Conservation (phyloP, 2,113 vertebrate genomes). For the Gasterosteus aculeatus region DNA sequence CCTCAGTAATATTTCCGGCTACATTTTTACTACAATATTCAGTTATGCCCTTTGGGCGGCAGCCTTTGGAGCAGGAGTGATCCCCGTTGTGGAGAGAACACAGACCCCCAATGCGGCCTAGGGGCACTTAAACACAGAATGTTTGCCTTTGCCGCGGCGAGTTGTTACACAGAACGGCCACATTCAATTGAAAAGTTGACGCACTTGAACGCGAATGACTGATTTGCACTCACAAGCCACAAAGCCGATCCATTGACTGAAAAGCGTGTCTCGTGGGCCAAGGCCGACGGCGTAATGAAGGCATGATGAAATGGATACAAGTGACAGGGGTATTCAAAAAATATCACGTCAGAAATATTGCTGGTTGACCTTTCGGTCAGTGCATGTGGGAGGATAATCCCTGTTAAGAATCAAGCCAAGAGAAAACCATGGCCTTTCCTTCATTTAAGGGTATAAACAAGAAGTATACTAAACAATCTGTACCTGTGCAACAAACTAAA, state of each 20-base stretch:
- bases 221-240: constrained; percentile 21
- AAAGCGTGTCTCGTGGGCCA: not conserved
- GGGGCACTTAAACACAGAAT: not conserved
- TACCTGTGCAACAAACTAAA: constrained; percentile 18
- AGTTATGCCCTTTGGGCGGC: constrained; percentile 27
- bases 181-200: constrained; percentile 3
- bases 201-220: not conserved
- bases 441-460: constrained; percentile 26
- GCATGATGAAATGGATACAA: not conserved
- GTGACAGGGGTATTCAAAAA: constrained; percentile 15
- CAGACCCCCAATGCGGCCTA: not conserved
- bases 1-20: constrained; percentile 24
- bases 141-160: not conserved
- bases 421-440: not conserved
- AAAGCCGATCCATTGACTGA: not conserved
- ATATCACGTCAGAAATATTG: constrained; percentile 24
- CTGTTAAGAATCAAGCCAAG: constrained; percentile 27
- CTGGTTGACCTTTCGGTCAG: constrained; percentile 35
- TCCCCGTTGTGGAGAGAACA: not conserved
- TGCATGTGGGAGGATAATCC: not conserved
- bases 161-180: constrained; percentile 14
- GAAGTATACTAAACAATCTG: constrained; percentile 2
- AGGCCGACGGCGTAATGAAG: constrained; percentile 18
- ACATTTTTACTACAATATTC: constrained; percentile 36
- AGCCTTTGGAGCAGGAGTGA: constrained; percentile 16